Percentiles rank a stretch among this genome's conserved stretches.
Evolutionary conservation across 2,888 invertebrate genomes (phyloP).

Genomic region (Napeogenes inachia): DNA sequence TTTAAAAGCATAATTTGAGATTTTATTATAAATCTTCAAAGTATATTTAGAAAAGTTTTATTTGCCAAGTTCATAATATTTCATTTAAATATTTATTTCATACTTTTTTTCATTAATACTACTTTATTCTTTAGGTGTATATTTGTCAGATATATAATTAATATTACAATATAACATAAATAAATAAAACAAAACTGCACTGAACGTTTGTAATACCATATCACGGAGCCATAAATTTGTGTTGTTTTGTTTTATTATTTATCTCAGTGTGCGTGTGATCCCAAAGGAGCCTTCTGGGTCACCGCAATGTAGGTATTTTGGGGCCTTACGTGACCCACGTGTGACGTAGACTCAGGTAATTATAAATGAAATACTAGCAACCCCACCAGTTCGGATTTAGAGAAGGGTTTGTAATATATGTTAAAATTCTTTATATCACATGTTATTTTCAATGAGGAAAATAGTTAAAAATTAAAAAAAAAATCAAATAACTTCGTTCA

Average conservation of each 20-base stretch:
- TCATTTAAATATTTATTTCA: neutral
- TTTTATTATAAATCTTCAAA: too few relatives aligned
- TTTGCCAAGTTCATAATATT: too few relatives aligned
- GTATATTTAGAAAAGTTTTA: too few relatives aligned
- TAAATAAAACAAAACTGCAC: constrained; percentile 10
- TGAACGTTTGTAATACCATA: constrained; percentile 15
- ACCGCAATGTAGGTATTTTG: constrained; percentile 40
- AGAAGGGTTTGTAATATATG: constrained; percentile 26
- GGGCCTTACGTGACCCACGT: constrained; percentile 41
- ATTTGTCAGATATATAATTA: neutral
- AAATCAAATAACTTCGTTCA: neutral
- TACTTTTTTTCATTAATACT: neutral
- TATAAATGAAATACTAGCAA: constrained; percentile 41
- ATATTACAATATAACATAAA: neutral
- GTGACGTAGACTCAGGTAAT: constrained; percentile 42
- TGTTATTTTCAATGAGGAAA: constrained; percentile 2
- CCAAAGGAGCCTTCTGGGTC: constrained; percentile 40
- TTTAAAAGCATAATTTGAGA: too few relatives aligned
- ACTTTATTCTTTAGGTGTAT: too few relatives aligned
- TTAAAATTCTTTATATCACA: constrained; percentile 3
- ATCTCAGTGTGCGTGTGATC: constrained; percentile 37
- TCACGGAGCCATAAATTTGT: constrained; percentile 22
- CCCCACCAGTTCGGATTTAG: constrained; percentile 6
- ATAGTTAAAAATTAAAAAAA: neutral
- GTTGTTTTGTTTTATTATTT: constrained; percentile 40